phyloP scores from a whole-genome alignment of 2,113 vertebrate species.

The Scomber japonicus region DNA sequence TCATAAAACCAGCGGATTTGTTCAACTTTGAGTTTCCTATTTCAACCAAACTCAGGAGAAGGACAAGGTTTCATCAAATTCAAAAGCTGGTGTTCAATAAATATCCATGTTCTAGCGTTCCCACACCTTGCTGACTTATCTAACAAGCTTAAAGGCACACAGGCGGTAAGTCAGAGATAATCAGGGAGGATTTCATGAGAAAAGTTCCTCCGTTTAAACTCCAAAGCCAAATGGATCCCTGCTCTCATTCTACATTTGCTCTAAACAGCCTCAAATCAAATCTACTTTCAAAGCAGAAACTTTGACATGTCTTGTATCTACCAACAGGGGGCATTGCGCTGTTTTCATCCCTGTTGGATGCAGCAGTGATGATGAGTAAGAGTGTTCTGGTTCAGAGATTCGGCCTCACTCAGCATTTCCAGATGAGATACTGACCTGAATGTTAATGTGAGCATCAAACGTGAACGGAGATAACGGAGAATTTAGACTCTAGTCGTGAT shows the following conservation, averaged over 20 bases:
- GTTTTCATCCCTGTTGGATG: slow-evolving; percentile 37
- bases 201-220: not conserved
- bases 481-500: not conserved
- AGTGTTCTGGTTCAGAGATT: slow-evolving; percentile 18
- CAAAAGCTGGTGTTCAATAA: not conserved
- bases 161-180: not conserved
- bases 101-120: too few species aligned
- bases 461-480: not conserved
- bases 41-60: slow-evolving; percentile 8
- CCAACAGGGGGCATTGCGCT: slow-evolving; percentile 39
- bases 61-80: not conserved
- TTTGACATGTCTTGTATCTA: not conserved
- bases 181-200: not conserved
- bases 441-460: slow-evolving; percentile 53
- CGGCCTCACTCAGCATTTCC: slow-evolving; percentile 38
- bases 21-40: not conserved
- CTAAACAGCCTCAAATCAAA: not conserved
- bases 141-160: too few species aligned
- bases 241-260: slow-evolving; percentile 13
- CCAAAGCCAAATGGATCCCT: not conserved
- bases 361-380: slow-evolving; percentile 47
- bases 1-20: not conserved
- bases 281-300: slow-evolving; percentile 2
- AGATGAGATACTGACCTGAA: slow-evolving; percentile 56
- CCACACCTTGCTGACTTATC: too few species aligned